These are phyloP conservation scores for Blastomussa wellsi DNA, from an alignment of 92 coral and sea anemone genomes.

Conservation along the genomic window DNA sequence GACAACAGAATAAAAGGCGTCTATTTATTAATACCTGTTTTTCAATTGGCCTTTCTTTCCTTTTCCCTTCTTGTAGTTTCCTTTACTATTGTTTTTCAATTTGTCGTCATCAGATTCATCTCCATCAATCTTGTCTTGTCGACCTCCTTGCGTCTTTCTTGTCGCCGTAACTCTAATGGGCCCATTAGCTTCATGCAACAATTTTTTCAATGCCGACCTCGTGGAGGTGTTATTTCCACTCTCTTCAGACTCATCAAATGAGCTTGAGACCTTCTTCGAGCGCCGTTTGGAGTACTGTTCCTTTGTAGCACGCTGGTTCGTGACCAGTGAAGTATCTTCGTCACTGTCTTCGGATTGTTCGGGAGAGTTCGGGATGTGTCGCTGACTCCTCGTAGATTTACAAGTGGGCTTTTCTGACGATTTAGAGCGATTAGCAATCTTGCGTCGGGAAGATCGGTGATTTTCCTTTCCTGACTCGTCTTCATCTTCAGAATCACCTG, in stretches of 20 bases:
- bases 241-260: constrained; percentile 29
- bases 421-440: not conserved
- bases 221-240: constrained; percentile 9
- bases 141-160: not conserved
- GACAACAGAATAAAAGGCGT: not conserved
- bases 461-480: constrained; percentile 36
- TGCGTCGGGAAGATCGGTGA: constrained; percentile 5
- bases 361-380: constrained; percentile 13
- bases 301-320: constrained; percentile 1
- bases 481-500: constrained; percentile 38
- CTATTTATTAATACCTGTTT: not conserved
- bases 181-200: not conserved
- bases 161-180: not conserved
- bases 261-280: not conserved
- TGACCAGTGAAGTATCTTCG: not conserved
- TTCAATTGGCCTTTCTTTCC: not conserved
- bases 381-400: constrained; percentile 31
- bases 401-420: not conserved
- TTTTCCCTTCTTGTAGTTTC: not conserved
- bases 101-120: not conserved
- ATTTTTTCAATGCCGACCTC: not conserved
- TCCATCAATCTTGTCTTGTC: not conserved
- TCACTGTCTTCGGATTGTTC: constrained; percentile 21
- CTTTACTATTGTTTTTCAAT: not conserved
- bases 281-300: not conserved